Evolutionary conservation across 1,140 invertebrate species (phyloP).

Genomic region (Heliothis virescens): DNA sequence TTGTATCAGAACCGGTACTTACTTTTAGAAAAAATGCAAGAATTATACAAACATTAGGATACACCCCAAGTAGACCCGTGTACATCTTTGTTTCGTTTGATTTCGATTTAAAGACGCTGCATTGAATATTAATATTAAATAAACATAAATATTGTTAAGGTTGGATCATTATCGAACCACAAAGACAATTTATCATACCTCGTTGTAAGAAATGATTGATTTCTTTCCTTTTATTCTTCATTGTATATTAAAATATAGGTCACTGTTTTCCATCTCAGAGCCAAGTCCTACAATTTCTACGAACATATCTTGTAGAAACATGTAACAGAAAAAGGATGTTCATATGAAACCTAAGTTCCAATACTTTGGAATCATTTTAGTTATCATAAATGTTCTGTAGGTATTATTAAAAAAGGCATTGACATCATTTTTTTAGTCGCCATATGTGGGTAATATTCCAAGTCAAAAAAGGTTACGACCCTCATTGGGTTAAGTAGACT

Average conservation of each 20-base stretch:
- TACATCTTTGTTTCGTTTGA: too few species aligned
- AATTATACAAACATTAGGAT: too few species aligned
- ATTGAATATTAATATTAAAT: too few species aligned
- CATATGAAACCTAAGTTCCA: too few species aligned
- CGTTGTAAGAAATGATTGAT: conserved; percentile 52
- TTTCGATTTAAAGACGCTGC: too few species aligned
- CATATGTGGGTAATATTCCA: conserved; percentile 16
- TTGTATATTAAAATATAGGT: conserved; percentile 53
- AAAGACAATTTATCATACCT: conserved; percentile 52
- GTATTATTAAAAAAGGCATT: background rate
- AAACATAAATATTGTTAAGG: background rate
- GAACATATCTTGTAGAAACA: background rate
- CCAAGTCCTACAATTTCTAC: conserved; percentile 24
- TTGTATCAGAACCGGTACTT: too few species aligned
- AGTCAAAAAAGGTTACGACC: background rate
- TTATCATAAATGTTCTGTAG: background rate
- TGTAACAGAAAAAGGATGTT: background rate
- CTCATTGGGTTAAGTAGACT: conserved; percentile 9
- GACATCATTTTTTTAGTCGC: background rate
- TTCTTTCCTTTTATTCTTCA: conserved; percentile 50
- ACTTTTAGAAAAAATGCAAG: too few species aligned
- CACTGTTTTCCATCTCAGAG: conserved; percentile 38
- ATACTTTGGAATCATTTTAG: too few species aligned
- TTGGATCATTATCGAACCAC: conserved; percentile 11
- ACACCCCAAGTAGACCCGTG: too few species aligned